phyloP scores from a whole-genome alignment of 2,113 vertebrate genomes.

The Stigmatopora argus region DNA sequence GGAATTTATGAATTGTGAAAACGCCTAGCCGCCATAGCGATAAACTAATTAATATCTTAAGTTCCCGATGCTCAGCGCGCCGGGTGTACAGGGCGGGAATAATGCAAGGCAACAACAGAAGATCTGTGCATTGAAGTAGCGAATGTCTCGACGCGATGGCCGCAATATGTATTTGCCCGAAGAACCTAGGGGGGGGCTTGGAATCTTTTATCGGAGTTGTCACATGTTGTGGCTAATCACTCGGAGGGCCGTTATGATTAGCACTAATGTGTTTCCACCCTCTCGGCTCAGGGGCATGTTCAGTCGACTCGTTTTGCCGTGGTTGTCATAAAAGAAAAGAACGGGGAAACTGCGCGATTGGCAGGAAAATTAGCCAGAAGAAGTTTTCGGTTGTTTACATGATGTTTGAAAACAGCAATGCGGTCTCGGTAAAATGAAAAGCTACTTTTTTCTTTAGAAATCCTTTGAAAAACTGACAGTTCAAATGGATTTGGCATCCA shows the following conservation, averaged over 20 bases:
- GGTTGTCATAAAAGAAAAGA: constrained; percentile 1
- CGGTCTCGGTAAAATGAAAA: no score
- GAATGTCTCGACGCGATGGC: constrained; percentile 73
- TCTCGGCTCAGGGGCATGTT: constrained; percentile 40
- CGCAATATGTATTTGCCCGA: constrained; percentile 82
- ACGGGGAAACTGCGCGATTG: background rate
- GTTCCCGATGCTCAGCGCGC: constrained; percentile 76
- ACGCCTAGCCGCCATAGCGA: constrained; percentile 72
- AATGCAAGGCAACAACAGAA: constrained; percentile 77
- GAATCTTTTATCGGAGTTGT: constrained; percentile 64
- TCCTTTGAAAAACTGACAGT: no score
- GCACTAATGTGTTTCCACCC: constrained; percentile 51
- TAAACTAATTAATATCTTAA: constrained; percentile 82
- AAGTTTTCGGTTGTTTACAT: background rate
- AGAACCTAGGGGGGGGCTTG: constrained; percentile 63
- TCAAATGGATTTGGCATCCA: no score
- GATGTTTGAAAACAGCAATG: background rate
- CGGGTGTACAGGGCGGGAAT: constrained; percentile 69
- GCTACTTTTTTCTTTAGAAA: no score
- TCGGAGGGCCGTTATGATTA: constrained; percentile 56
- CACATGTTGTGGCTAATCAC: constrained; percentile 65
- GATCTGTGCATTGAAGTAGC: constrained; percentile 72
- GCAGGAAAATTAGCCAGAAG: background rate
- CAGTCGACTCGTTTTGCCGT: constrained; percentile 35
- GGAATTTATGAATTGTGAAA: constrained; percentile 89